Evolutionary conservation across 1,140 invertebrate genomes (phyloP), one percentile per base, ranked within the genome.

Genomic region (Mylabris phalerata): DNA sequence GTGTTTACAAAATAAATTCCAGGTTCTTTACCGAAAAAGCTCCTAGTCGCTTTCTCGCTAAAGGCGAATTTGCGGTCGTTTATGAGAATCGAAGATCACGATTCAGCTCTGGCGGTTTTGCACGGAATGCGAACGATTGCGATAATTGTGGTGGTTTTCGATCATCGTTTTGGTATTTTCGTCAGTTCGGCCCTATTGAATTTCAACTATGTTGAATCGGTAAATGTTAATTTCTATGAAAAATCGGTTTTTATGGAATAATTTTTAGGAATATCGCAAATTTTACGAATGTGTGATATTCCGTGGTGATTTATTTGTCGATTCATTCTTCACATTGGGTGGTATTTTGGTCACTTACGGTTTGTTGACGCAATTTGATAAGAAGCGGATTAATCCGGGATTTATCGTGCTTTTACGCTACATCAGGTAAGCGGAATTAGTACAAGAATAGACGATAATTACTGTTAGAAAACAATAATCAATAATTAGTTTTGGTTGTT

Each of bases 271-370:
- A 68, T 73, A 70, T 56, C 59, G 70, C 50, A 63, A 67, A 26
- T 25, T 62, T 24, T 57, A 65, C 0, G 76, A 74, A 0, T 64
- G 76, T 57, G 67, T 80, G 10, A 48, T 79, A 3, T 72, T 80
- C 5, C 84, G 84, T 70, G 80, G 80, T 6, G 79, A 82, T 58
- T 70, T 85, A 3, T 78, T 82, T 43, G 84, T 85, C 3, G 84
- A 87, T 67, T 77, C 81, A 0, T 87, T 85, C 68, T 85, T 85
- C 61, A 61, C 83, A 27, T 65, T 80, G 9, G 85, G 84, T 65
- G 84, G 83, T 44, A 57, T 80, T 19, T 67, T 84, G 10, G 74
- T 80, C 1, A 68, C 74, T 13, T 81, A 82, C 64, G 63, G 78
- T 3, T 64, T 78, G 60, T 42, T 84, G 62, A 75, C 72, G 49